A percentile compares a stretch with the other conserved stretches of the same genome.
phyloP scores from a whole-genome alignment of 2,888 invertebrate species.

The Achlya flavicornis region DNA sequence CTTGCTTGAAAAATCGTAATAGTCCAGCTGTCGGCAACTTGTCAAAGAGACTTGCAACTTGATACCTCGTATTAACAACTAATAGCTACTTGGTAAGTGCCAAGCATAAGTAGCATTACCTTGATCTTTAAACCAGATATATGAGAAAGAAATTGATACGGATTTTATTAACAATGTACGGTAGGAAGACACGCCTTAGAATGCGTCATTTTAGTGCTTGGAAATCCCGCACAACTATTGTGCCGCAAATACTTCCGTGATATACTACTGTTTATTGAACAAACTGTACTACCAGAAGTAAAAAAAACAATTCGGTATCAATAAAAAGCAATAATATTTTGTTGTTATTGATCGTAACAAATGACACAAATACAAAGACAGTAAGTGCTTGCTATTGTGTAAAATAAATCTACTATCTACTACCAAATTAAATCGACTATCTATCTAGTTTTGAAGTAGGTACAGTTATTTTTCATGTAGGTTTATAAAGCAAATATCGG shows the following conservation, averaged over 20 bases:
- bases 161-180: constrained; percentile 14
- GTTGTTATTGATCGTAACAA: constrained; percentile 44
- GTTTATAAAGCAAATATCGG: neutral
- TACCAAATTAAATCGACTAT: too few species aligned
- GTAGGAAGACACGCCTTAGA: constrained; percentile 16
- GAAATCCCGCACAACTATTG: constrained; percentile 25
- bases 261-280: constrained; percentile 24
- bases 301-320: constrained; percentile 18
- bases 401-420: neutral
- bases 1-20: too few species aligned
- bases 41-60: neutral
- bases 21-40: too few species aligned
- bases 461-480: neutral
- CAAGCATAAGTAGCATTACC: constrained; percentile 7
- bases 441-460: neutral
- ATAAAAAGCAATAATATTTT: constrained; percentile 38
- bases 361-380: constrained; percentile 11
- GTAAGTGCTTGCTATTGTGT: constrained; percentile 9
- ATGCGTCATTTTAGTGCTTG: constrained; percentile 31
- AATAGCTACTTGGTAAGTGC: constrained; percentile 2
- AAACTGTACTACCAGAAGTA: constrained; percentile 15
- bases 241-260: constrained; percentile 22
- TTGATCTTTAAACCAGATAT: constrained; percentile 3
- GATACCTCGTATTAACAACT: neutral
- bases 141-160: constrained; percentile 22